phyloP scores from a whole-genome alignment of 2,888 invertebrate genomes.

The Diadegma fenestrale region DNA sequence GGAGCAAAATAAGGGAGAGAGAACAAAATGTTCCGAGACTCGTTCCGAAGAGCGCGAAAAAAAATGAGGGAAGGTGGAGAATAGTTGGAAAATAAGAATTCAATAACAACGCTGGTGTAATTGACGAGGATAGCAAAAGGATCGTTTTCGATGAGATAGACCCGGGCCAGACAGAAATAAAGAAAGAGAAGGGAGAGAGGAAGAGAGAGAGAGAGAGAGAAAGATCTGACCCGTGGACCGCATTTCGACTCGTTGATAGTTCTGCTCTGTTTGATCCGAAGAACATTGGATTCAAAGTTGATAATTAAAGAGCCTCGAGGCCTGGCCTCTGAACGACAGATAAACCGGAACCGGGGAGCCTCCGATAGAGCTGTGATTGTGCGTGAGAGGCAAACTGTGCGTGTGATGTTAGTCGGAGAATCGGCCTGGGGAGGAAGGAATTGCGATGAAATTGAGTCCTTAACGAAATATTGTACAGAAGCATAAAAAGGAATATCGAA shows the following conservation, averaged over 20 bases:
- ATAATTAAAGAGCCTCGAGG: slow-evolving; percentile 17
- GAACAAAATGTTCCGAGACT: slow-evolving; percentile 65
- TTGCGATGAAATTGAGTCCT: neutral
- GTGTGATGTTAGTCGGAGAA: no score
- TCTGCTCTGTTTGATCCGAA: neutral
- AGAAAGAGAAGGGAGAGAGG: slow-evolving; percentile 1
- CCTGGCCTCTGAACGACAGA: neutral
- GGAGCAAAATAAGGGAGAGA: neutral
- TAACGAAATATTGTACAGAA: neutral
- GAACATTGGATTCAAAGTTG: neutral
- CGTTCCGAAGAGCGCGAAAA: slow-evolving; percentile 76
- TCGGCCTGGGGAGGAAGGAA: neutral
- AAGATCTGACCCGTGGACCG: slow-evolving; percentile 30
- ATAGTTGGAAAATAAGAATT: neutral
- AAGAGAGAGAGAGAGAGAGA: slow-evolving; percentile 5
- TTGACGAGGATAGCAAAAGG: slow-evolving; percentile 5
- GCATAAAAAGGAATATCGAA: slow-evolving; percentile 1
- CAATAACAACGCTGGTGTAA: neutral
- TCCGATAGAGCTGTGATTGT: neutral
- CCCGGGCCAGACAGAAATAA: slow-evolving; percentile 24
- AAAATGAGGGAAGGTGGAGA: slow-evolving; percentile 65
- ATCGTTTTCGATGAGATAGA: slow-evolving; percentile 27
- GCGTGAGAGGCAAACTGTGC: neutral
- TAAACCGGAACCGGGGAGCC: neutral
- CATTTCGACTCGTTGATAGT: slow-evolving; percentile 7